Evolutionary conservation across 2,113 vertebrate species (phyloP), one percentile per base, ranked within the genome.

Genomic region (Brachionichthys hirsutus): DNA sequence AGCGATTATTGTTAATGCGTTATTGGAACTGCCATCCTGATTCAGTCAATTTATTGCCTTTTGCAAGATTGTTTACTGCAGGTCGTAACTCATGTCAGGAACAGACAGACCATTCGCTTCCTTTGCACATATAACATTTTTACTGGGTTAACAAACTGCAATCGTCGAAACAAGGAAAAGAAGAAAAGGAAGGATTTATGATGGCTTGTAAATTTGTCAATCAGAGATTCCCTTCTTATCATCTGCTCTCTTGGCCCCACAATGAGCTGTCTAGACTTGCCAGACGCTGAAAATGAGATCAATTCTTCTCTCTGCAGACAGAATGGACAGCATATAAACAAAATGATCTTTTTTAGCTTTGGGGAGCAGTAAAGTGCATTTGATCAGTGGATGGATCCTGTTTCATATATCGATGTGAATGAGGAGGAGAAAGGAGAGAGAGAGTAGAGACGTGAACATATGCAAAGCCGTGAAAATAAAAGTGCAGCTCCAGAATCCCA

Each of bases 81-180:
- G 53, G 60, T 62, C 7, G 58, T 91, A 85, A 88, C 70, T 90
- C 85, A 85, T 44, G 68, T 30, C 86, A 68, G 63, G 62, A 47
- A 54, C 61, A 81, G 86, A 84, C 83, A 80, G 80, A 81, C 80
- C 77, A 79, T 86, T 70, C 62, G 63, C 88, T 82, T 88, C 79
- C 70, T 78, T 81, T 77, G 75, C 73, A 19, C 48, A 12, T 83
- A 81, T 88, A 85, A 89, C 90, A 89, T 72, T 84, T 92, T 90
- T 87, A 91, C 87, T 70, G 81, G 77, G 66, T 81, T 88, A 80
- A 86, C 86, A 88, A 88, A 89, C 85, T 81, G 82, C 80, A 81
- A 58, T 66, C 62, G 54, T 72, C 34, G 65, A 12, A 38, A 7
- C 12, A 12, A 38, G 8, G 17, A 10, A 17, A 45, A 51, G 60